phyloP scores from a whole-genome alignment of 2,797 vertebrate species.

The Lepilemur ruficaudatus region DNA sequence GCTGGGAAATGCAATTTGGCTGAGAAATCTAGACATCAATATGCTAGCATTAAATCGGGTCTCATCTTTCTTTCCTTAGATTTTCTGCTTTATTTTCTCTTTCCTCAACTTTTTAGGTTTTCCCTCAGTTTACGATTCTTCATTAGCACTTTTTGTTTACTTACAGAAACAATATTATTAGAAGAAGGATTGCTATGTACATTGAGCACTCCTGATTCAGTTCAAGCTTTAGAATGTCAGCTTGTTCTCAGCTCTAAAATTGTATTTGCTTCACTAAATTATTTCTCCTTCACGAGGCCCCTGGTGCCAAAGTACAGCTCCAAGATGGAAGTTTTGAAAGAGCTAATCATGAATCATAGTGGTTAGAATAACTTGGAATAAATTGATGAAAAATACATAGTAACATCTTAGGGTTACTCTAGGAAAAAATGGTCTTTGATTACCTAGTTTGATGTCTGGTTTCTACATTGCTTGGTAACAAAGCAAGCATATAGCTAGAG shows the following conservation, averaged over 20 bases:
- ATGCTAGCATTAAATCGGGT: background rate
- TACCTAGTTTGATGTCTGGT: background rate
- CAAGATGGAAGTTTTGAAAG: background rate
- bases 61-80: background rate
- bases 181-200: background rate
- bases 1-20: slow-evolving; percentile 2
- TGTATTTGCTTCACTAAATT: background rate
- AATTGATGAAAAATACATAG: background rate
- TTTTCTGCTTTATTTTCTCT: slow-evolving; percentile 32
- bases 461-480: background rate
- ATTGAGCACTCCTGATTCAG: background rate
- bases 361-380: background rate
- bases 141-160: background rate
- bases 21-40: slow-evolving; percentile 40
- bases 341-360: background rate
- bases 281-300: background rate
- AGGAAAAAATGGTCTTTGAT: background rate
- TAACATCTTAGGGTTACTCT: background rate
- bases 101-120: background rate
- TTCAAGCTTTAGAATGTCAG: background rate
- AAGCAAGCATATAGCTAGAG: background rate
- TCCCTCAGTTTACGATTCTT: background rate
- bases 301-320: background rate
- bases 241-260: background rate
- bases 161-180: background rate